Evolutionary conservation across 2,113 vertebrate genomes (phyloP).

Genomic region (Saguinus imperator): DNA sequence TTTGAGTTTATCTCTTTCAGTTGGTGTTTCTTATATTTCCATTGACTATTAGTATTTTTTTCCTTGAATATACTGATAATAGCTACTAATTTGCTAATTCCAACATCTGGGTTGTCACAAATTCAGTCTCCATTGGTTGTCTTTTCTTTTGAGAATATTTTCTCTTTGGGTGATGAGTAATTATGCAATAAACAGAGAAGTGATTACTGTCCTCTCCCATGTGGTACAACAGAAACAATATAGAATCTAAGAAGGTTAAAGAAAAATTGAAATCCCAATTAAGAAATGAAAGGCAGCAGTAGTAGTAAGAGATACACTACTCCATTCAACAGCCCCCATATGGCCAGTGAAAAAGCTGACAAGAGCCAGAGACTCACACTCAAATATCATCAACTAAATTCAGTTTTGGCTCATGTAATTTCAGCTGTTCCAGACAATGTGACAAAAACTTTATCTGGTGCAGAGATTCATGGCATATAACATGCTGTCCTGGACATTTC

Average conservation of each 20-base stretch:
- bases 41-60: neutral
- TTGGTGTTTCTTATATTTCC: neutral
- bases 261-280: neutral
- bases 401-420: neutral
- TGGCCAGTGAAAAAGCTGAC: neutral
- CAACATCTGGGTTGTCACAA: neutral
- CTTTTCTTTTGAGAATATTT: neutral
- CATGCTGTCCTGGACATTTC: neutral
- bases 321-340: accelerated
- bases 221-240: neutral
- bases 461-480: neutral
- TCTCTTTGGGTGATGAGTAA: neutral
- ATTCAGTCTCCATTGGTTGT: neutral
- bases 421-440: neutral
- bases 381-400: neutral
- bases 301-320: neutral
- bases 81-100: neutral
- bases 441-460: neutral
- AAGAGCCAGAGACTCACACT: neutral
- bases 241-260: neutral
- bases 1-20: neutral
- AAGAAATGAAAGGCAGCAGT: neutral
- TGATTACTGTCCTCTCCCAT: neutral
- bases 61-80: neutral
- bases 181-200: neutral